Base-by-base conservation (phyloP, 2,113 vertebrate genomes). In the Nothocercus nigrocapillus region DNA sequence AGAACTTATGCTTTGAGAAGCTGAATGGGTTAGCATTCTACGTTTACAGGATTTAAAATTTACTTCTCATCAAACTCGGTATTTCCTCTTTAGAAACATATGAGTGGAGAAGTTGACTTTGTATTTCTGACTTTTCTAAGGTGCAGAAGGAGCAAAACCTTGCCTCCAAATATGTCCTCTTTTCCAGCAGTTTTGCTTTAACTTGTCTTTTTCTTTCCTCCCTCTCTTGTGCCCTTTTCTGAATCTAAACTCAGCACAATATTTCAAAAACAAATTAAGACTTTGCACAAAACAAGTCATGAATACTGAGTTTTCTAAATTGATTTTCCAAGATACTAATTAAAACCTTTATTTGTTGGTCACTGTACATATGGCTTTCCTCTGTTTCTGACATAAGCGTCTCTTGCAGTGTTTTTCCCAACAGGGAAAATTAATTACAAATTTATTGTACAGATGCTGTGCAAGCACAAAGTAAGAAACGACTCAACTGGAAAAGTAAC, bases 291-390 rank as follows among this genome's bases (percentile, higher is more conserved):
- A 92, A 51, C 34, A 45, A 4, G 38, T 61, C 11, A 53, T 64
- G 20, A 58, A 47, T 4, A 30, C 5, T 0, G 2, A 3, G 3
- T 72, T 84, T 79, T 72, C 19, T 22, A 22, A 47, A 18, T 8
- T 59, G 10, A 3, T 59, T 89, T 85, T 79, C 22, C 17, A 66
- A 62, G 17, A 27, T 27, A 17, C 7, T 58, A 36, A 74, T n/a
- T 62, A 58, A 83, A 73, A 22, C 17, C 5, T 77, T n/a, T 58
- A 6, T 62, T 80, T 64, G 32, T 56, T 59, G 12, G 16, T 81
- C 24, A 6, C 8, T n/a, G 4, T 68, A 40, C 13, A 25, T 5
- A 1, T 5, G 13, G 16, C 11, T 83, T 63, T 67, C 2, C 30
- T 67, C 22, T 88, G 0, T 64, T 82, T 88, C 38, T 69, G 38